Conservation (phyloP, 2,888 invertebrate species). For the Phaedon cochleariae region DNA sequence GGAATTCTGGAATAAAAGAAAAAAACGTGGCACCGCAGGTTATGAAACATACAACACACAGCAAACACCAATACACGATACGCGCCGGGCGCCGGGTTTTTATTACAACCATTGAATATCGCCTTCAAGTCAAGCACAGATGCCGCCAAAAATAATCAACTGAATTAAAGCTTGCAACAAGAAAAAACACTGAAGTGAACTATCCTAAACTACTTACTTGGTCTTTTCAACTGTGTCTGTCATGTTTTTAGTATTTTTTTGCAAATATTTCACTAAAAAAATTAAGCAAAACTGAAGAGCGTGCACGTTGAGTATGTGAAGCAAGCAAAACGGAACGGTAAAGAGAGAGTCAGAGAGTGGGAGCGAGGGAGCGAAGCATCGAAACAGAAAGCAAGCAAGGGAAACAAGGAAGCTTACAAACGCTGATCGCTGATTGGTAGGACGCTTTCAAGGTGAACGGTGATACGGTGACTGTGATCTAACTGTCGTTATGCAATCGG, state of each 20-base stretch:
- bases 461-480: no score
- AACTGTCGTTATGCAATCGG: no score
- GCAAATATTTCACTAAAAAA: constrained; percentile 43
- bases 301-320: constrained; percentile 42
- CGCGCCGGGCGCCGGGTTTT: neutral
- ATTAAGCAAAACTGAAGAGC: constrained; percentile 44
- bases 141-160: constrained; percentile 49
- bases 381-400: constrained; percentile 44
- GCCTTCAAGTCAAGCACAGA: constrained; percentile 6
- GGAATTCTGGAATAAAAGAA: no score
- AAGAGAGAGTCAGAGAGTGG: constrained; percentile 43
- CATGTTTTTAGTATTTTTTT: constrained; percentile 63
- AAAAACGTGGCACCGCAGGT: neutral
- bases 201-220: constrained; percentile 67
- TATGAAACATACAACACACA: neutral
- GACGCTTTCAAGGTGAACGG: constrained; percentile 45
- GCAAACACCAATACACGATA: neutral
- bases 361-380: no score
- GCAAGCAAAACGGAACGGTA: constrained; percentile 40
- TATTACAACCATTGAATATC: constrained; percentile 5
- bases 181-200: constrained; percentile 1
- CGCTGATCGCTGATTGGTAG: constrained; percentile 42
- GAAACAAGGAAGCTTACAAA: constrained; percentile 44
- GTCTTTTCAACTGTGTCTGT: constrained; percentile 70
- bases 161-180: constrained; percentile 5